A percentile compares a stretch with the other conserved stretches of the same genome.
These are phyloP conservation scores for Perithous albicinctus DNA, from an alignment of 2,888 invertebrate species.

Conservation along the genomic window DNA sequence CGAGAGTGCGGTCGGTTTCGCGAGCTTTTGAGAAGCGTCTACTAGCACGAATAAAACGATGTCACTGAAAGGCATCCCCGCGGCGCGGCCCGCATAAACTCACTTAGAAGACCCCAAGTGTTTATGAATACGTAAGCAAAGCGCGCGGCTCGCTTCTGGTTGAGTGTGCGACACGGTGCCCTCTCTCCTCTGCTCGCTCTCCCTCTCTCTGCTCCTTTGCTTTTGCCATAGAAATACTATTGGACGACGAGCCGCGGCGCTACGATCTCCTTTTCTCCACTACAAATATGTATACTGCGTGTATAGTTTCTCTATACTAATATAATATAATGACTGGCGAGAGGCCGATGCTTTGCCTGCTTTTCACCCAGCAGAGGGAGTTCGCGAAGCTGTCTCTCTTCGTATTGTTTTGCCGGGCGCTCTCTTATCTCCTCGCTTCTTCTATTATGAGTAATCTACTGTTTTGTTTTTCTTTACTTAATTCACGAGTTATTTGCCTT, in stretches of 20 bases:
- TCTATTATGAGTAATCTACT: conserved; percentile 6
- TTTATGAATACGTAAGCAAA: conserved; percentile 66
- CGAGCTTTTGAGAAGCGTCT: conserved; percentile 62
- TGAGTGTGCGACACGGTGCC: conserved; percentile 52
- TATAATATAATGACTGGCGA: conserved; percentile 2
- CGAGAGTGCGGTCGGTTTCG: conserved; percentile 4
- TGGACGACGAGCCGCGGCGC: not conserved
- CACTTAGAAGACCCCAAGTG: conserved; percentile 64
- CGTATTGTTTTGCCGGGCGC: not conserved
- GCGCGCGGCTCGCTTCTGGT: conserved; percentile 56
- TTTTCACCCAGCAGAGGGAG: too few relatives aligned
- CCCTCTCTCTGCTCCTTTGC: too few relatives aligned
- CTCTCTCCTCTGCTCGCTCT: too few relatives aligned
- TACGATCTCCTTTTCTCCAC: conserved; percentile 1
- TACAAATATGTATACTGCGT: not conserved
- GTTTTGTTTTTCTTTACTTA: conserved; percentile 2
- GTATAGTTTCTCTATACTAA: not conserved
- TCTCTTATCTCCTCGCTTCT: not conserved
- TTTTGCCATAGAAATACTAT: too few relatives aligned
- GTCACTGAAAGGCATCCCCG: conserved; percentile 55
- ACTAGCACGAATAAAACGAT: conserved; percentile 60
- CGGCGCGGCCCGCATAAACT: conserved; percentile 55
- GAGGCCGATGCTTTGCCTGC: not conserved
- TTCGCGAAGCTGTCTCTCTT: not conserved
- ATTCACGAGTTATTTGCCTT: not conserved